phyloP scores from a whole-genome alignment of 2,888 invertebrate species.

The Lobophora halterata region DNA sequence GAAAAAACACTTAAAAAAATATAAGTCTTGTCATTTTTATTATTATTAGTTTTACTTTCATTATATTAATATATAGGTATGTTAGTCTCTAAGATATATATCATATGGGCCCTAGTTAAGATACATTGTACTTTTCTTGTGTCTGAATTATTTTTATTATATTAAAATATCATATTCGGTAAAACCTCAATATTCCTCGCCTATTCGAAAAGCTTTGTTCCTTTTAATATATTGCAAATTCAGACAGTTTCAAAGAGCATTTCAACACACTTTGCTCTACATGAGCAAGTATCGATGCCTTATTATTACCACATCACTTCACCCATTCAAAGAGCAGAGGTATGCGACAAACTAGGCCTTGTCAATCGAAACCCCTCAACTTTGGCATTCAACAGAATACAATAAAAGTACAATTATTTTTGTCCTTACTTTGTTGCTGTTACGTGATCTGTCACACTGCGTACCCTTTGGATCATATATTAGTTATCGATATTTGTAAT shows the following conservation, averaged over 20 bases:
- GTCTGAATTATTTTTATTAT: too few relatives aligned
- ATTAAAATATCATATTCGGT: too few relatives aligned
- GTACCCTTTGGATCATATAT: conserved; percentile 9
- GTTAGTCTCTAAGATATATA: too few relatives aligned
- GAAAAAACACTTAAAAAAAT: too few relatives aligned
- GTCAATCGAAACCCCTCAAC: conserved; percentile 40
- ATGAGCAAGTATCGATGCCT: conserved; percentile 3
- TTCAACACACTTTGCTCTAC: not conserved
- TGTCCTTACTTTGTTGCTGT: conserved; percentile 2
- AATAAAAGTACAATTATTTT: not conserved
- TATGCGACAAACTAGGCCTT: conserved; percentile 37
- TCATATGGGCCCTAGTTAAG: too few relatives aligned
- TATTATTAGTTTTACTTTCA: too few relatives aligned
- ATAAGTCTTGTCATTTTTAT: too few relatives aligned
- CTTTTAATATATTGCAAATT: too few relatives aligned
- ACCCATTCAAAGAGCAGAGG: conserved; percentile 17
- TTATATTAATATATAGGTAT: too few relatives aligned
- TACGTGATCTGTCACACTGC: conserved; percentile 23
- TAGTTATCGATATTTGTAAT: conserved; percentile 19
- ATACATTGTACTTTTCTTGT: too few relatives aligned
- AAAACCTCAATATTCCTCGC: too few relatives aligned
- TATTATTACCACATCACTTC: conserved; percentile 11
- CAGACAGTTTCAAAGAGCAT: not conserved
- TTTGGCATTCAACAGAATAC: conserved; percentile 43
- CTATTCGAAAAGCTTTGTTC: too few relatives aligned